phyloP scores from a whole-genome alignment of 1,140 invertebrate genomes.

The Asobara japonica region DNA sequence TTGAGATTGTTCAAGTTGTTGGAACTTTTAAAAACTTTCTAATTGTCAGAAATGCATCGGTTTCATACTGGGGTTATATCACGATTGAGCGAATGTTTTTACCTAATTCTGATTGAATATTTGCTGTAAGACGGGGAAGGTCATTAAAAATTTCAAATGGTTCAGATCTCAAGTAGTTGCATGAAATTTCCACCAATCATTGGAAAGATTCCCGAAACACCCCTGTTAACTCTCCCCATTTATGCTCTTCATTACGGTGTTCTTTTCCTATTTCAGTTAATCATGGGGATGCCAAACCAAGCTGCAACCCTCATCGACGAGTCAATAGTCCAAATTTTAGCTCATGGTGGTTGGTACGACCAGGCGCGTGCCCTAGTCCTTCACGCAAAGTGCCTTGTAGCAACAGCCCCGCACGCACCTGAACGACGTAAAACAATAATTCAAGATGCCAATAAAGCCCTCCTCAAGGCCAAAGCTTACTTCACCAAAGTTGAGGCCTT shows the following conservation, averaged over 20 bases:
- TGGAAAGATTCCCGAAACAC: no score
- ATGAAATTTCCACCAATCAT: no score
- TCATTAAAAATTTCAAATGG: no score
- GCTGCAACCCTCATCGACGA: conserved; percentile 76
- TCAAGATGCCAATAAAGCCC: conserved; percentile 72
- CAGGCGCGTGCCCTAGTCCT: conserved; percentile 74
- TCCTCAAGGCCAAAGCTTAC: conserved; percentile 73
- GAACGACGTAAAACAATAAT: conserved; percentile 69
- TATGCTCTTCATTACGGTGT: conserved; percentile 4
- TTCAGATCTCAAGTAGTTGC: no score
- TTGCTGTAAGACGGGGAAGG: no score
- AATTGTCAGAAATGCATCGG: no score
- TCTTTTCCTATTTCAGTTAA: conserved; percentile 67
- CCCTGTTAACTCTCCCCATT: background rate
- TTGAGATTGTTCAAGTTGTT: no score
- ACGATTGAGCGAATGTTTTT: no score
- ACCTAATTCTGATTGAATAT: no score
- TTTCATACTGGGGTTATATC: no score
- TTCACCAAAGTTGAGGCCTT: conserved; percentile 81
- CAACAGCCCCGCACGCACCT: conserved; percentile 63
- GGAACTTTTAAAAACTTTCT: no score
- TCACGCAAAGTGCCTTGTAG: conserved; percentile 76
- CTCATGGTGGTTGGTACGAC: conserved; percentile 84
- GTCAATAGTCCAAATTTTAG: conserved; percentile 76
- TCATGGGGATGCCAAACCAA: conserved; percentile 78